These are phyloP conservation scores for Drosophila affinis DNA, from an alignment of 2,888 invertebrate genomes.

Conservation along the genomic window DNA sequence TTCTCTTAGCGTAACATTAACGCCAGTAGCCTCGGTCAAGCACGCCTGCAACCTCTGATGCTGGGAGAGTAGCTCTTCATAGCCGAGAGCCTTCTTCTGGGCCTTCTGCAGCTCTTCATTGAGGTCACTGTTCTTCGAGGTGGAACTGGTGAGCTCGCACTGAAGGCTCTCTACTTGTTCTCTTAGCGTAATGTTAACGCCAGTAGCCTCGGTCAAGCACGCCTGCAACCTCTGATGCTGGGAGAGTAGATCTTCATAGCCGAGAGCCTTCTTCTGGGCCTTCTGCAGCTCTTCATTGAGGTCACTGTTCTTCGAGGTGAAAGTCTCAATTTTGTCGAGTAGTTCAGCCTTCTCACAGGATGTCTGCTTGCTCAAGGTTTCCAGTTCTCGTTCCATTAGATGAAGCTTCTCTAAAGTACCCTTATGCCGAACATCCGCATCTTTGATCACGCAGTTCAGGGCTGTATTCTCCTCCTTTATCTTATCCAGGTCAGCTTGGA, in stretches of 20 bases:
- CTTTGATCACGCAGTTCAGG: conserved; percentile 1
- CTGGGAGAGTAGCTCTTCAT: conserved; percentile 22
- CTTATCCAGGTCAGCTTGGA: conserved; percentile 11
- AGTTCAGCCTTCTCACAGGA: conserved; percentile 8
- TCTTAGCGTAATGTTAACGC: not conserved
- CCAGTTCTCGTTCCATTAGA: not conserved
- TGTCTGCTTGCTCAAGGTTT: not conserved
- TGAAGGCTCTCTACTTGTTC: not conserved
- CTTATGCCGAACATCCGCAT: not conserved
- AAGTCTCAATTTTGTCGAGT: conserved; percentile 28
- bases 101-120: conserved; percentile 22
- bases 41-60: conserved; percentile 10
- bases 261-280: not conserved
- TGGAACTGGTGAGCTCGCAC: not conserved
- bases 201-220: not conserved
- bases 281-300: conserved; percentile 19
- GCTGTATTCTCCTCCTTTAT: conserved; percentile 36
- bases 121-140: conserved; percentile 30
- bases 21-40: not conserved
- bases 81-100: not conserved
- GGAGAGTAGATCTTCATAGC: conserved; percentile 16
- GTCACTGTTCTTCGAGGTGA: conserved; percentile 35
- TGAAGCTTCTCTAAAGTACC: not conserved
- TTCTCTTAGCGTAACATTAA: not conserved
- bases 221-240: conserved; percentile 17